Conservation (phyloP, 2,888 invertebrate genomes). For the Drosophila atripex region DNA sequence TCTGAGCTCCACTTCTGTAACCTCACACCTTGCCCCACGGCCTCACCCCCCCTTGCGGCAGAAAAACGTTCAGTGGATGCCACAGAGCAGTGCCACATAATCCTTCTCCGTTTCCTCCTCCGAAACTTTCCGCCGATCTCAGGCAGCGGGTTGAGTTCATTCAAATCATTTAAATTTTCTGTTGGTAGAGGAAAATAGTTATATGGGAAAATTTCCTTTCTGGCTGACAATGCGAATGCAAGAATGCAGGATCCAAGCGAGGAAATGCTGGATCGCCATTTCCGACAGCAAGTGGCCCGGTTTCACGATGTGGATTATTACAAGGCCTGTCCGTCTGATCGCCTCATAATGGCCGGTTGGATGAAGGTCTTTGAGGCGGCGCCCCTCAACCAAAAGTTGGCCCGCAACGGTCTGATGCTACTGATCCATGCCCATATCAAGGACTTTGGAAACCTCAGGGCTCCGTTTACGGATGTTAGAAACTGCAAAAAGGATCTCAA, state of each 20-base stretch:
- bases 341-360: constrained; percentile 46
- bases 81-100: constrained; percentile 44
- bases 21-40: background rate
- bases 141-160: constrained; percentile 9
- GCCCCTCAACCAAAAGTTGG: constrained; percentile 44
- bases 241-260: constrained; percentile 35
- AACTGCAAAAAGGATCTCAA: constrained; percentile 49
- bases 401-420: constrained; percentile 51
- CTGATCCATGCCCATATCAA: constrained; percentile 54
- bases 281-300: constrained; percentile 26
- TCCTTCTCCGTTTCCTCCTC: constrained; percentile 5
- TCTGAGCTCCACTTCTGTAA: constrained; percentile 21
- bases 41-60: constrained; percentile 31
- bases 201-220: constrained; percentile 1
- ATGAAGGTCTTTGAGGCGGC: constrained; percentile 28
- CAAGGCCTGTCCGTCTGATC: constrained; percentile 38
- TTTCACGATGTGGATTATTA: constrained; percentile 20
- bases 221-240: background rate
- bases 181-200: background rate
- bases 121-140: background rate
- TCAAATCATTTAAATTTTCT: constrained; percentile 4
- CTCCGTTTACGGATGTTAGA: constrained; percentile 50
- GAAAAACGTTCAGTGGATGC: constrained; percentile 44
- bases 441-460: constrained; percentile 46
- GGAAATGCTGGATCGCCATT: constrained; percentile 50